Conservation (phyloP, 2,113 vertebrate genomes). For the Boleophthalmus pectinirostris region DNA sequence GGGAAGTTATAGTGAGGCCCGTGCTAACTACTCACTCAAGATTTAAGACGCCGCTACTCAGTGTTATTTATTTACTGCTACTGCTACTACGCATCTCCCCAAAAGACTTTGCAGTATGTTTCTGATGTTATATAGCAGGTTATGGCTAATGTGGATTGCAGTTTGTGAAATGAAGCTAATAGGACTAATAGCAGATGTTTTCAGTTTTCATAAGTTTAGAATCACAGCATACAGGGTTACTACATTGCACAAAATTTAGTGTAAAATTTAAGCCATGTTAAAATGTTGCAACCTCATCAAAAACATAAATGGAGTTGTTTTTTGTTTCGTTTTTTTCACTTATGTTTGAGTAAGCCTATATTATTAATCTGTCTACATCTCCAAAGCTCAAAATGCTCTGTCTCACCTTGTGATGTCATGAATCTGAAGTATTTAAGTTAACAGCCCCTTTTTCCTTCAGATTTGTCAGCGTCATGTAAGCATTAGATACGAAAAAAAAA, state of each 20-base stretch:
- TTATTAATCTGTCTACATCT: too few relatives aligned
- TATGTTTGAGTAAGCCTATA: too few relatives aligned
- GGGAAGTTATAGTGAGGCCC: constrained; percentile 39
- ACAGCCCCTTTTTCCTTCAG: too few relatives aligned
- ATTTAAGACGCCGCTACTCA: constrained; percentile 23
- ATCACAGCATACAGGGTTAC: not conserved
- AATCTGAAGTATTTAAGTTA: too few relatives aligned
- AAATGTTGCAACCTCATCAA: too few relatives aligned
- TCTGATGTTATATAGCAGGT: not conserved
- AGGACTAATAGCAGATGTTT: not conserved
- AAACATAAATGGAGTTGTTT: not conserved
- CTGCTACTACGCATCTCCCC: not conserved
- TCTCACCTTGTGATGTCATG: too few relatives aligned
- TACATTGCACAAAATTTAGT: not conserved
- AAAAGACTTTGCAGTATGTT: not conserved
- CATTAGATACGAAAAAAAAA: too few relatives aligned
- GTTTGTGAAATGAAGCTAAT: not conserved
- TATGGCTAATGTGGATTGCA: not conserved
- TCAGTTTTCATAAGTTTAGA: not conserved
- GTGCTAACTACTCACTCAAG: constrained; percentile 29
- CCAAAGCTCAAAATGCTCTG: too few relatives aligned
- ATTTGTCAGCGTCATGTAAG: too few relatives aligned
- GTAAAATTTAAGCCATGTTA: too few relatives aligned
- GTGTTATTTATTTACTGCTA: not conserved
- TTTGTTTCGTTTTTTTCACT: too few relatives aligned